Evolutionary conservation across 30 jellyfish, hydroid and myxozoan genomes (phyloP).

Genomic region (Aurelia coerulea): DNA sequence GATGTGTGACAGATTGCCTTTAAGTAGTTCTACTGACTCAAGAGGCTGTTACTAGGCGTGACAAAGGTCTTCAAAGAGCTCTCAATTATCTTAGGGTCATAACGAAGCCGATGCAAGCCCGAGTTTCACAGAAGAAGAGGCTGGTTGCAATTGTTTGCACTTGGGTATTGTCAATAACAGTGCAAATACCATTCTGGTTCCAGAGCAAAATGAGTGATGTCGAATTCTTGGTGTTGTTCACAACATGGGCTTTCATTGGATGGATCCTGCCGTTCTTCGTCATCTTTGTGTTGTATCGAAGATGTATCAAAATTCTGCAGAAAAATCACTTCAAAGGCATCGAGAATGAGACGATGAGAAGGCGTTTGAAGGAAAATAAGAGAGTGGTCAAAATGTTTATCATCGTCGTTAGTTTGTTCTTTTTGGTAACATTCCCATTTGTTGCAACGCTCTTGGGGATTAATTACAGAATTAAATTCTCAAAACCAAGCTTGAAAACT

Average conservation of each 20-base stretch:
- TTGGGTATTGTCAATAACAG: background rate
- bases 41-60: too few species aligned
- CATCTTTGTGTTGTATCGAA: background rate
- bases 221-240: background rate
- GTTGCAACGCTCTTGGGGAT: background rate
- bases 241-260: background rate
- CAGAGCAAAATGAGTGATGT: background rate
- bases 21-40: too few species aligned
- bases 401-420: constrained; percentile 4
- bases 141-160: background rate
- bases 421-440: background rate
- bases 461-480: too few species aligned
- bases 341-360: constrained; percentile 1
- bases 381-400: constrained; percentile 3
- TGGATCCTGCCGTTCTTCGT: background rate
- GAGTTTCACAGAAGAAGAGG: background rate
- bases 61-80: too few species aligned
- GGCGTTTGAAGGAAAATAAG: constrained; percentile 2
- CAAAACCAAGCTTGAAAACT: too few species aligned
- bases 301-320: background rate
- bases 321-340: background rate
- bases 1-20: too few species aligned
- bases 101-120: background rate
- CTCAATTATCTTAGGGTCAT: background rate
- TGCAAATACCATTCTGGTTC: background rate